phyloP scores from a whole-genome alignment of 2,113 vertebrate genomes.

The Petaurus breviceps region DNA sequence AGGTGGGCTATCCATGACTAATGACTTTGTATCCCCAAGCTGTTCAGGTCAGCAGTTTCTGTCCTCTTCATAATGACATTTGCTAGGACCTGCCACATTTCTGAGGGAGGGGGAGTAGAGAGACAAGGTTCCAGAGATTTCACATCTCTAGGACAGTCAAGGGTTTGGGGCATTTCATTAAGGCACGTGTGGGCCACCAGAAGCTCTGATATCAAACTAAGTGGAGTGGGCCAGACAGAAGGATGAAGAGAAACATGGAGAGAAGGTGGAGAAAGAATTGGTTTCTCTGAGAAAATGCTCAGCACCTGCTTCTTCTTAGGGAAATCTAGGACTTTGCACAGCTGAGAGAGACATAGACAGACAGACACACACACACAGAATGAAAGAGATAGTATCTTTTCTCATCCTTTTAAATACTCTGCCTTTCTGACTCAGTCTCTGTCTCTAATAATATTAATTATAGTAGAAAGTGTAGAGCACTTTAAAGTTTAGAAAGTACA shows the following conservation, averaged over 20 bases:
- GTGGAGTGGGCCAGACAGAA: slow-evolving; percentile 38
- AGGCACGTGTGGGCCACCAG: background rate
- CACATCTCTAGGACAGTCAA: background rate
- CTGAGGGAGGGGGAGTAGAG: background rate
- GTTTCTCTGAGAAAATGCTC: background rate
- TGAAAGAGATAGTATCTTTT: slow-evolving; percentile 48
- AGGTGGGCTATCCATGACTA: too few relatives aligned
- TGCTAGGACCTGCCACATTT: background rate
- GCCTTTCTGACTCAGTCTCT: slow-evolving; percentile 78
- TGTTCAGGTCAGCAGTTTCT: background rate
- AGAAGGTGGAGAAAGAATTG: slow-evolving; percentile 49
- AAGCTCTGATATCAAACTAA: background rate
- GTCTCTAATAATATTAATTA: background rate
- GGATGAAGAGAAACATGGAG: background rate
- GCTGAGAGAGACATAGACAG: slow-evolving; percentile 44
- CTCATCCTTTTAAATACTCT: slow-evolving; percentile 66
- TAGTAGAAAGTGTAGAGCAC: background rate
- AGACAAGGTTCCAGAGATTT: background rate
- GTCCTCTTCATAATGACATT: background rate
- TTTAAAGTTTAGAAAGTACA: background rate
- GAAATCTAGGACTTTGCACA: slow-evolving; percentile 48
- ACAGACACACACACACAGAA: too few relatives aligned
- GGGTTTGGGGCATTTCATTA: background rate
- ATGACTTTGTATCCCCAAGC: background rate
- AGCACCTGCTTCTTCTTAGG: slow-evolving; percentile 73